Evolutionary conservation across 1,140 invertebrate species (phyloP).

Genomic region (Stenopsyche tienmushanensis): DNA sequence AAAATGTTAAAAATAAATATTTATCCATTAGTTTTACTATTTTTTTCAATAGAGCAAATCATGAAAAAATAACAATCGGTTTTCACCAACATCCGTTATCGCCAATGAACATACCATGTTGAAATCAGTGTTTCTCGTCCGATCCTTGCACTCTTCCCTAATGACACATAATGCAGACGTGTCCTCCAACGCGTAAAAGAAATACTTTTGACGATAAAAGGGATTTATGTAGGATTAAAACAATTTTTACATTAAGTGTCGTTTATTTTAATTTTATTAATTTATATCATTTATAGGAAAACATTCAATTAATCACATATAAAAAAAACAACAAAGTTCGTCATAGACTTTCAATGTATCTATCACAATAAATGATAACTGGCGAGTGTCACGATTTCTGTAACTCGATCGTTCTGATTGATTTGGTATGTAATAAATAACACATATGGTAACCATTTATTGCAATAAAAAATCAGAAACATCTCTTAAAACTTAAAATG

Average conservation of each 20-base stretch:
- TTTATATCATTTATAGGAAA: slow-evolving; percentile 39
- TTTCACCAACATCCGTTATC: too few species aligned
- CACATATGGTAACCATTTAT: slow-evolving; percentile 22
- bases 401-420: not conserved
- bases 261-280: slow-evolving; percentile 38
- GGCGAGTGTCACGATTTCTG: slow-evolving; percentile 1
- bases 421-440: not conserved
- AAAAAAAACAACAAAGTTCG: slow-evolving; percentile 34
- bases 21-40: too few species aligned
- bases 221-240: not conserved
- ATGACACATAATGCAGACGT: too few species aligned
- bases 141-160: too few species aligned
- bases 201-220: too few species aligned
- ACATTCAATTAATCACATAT: slow-evolving; percentile 39
- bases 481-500: not conserved
- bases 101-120: too few species aligned
- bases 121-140: too few species aligned
- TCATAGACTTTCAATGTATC: slow-evolving; percentile 28
- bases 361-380: slow-evolving; percentile 35
- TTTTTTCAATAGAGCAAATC: too few species aligned
- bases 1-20: too few species aligned
- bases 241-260: slow-evolving; percentile 38
- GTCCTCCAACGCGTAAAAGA: too few species aligned
- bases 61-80: too few species aligned
- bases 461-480: not conserved